These are phyloP conservation scores for Drosophila nigromelanica DNA, from an alignment of 1,140 invertebrate species.

Conservation along the genomic window DNA sequence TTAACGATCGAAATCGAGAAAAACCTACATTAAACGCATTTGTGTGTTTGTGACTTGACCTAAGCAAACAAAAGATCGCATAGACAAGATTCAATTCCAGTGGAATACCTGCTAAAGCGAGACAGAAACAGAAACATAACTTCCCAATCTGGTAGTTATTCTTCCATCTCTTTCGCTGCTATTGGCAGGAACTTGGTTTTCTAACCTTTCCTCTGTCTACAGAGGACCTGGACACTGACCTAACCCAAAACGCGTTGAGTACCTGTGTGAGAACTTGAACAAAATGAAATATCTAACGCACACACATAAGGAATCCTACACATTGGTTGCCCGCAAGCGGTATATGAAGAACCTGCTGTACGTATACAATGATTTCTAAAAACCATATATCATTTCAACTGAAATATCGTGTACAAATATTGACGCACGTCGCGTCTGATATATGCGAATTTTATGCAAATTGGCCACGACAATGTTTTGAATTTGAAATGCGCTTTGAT, in stretches of 20 bases:
- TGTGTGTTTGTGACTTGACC: slow-evolving; percentile 50
- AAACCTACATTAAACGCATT: background rate
- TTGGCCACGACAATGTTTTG: slow-evolving; percentile 29
- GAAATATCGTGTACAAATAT: slow-evolving; percentile 44
- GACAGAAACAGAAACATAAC: background rate
- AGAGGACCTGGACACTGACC: background rate
- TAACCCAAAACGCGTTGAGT: background rate
- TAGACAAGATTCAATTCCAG: slow-evolving; percentile 16
- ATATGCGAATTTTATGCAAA: slow-evolving; percentile 79
- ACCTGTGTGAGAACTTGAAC: slow-evolving; percentile 31
- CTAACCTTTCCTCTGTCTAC: background rate
- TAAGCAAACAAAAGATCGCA: slow-evolving; percentile 52
- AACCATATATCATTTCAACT: slow-evolving; percentile 18
- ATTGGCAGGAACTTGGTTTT: background rate
- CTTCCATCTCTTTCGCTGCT: background rate
- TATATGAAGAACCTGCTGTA: slow-evolving; percentile 85
- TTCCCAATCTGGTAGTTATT: background rate
- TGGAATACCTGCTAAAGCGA: slow-evolving; percentile 52
- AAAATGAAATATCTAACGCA: slow-evolving; percentile 85
- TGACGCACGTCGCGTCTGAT: slow-evolving; percentile 36
- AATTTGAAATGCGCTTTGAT: slow-evolving; percentile 27
- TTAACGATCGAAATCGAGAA: slow-evolving; percentile 6
- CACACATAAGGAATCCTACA: slow-evolving; percentile 85
- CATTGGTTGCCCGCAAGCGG: slow-evolving; percentile 84
- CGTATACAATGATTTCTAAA: slow-evolving; percentile 45